Evolutionary conservation across 2,797 vertebrate genomes (phyloP).

Genomic region (Anguilla megastoma): DNA sequence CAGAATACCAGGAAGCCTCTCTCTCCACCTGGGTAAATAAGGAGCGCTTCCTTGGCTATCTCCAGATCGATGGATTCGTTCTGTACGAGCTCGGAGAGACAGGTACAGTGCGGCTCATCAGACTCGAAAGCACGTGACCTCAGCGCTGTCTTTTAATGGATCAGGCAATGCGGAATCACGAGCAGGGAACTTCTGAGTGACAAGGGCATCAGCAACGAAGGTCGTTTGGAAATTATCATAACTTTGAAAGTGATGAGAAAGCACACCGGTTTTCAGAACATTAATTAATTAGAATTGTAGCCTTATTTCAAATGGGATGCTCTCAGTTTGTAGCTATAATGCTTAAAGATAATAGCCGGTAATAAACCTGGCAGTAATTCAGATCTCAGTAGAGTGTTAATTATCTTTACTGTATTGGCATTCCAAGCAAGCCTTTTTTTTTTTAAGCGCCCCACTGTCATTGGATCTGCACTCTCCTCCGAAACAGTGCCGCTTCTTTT

Average conservation of each 20-base stretch:
- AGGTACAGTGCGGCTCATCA: conserved; percentile 67
- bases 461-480: too few relatives aligned
- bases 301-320: too few relatives aligned
- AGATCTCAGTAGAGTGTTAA: too few relatives aligned
- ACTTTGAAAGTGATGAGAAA: not conserved
- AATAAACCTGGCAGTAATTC: too few relatives aligned
- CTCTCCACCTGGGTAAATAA: conserved; percentile 91
- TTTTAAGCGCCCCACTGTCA: too few relatives aligned
- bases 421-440: too few relatives aligned
- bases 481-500: too few relatives aligned
- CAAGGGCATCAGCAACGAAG: not conserved
- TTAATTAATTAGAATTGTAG: not conserved
- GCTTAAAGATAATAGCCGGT: too few relatives aligned
- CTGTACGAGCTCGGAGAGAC: conserved; percentile 96
- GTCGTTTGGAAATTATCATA: not conserved
- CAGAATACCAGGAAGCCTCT: conserved; percentile 93
- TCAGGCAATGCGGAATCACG: not conserved
- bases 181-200: not conserved
- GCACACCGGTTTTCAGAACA: not conserved
- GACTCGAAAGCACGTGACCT: not conserved
- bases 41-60: conserved; percentile 93
- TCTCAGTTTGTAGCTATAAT: too few relatives aligned
- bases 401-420: too few relatives aligned
- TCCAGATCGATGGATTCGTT: conserved; percentile 89
- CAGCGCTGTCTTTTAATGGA: not conserved